Percentiles rank a stretch among this genome's conserved stretches.
These are phyloP conservation scores for Pipistrellus kuhlii DNA, from an alignment of 2,797 vertebrate genomes.

Conservation along the genomic window DNA sequence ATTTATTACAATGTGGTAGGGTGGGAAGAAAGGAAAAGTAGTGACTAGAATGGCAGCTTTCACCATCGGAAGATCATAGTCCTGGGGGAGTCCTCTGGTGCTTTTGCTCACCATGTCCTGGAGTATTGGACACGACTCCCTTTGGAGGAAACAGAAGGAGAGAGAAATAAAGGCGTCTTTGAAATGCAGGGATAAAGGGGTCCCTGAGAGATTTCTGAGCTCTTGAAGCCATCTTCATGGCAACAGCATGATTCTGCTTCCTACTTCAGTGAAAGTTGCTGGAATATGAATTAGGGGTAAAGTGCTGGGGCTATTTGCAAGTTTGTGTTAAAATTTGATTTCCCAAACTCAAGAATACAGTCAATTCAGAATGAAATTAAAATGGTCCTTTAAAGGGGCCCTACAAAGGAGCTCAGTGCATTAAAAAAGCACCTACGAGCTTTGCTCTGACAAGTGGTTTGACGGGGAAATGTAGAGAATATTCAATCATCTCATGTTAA, in stretches of 20 bases:
- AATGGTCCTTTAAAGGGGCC: slow-evolving; percentile 17
- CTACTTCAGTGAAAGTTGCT: slow-evolving; percentile 26
- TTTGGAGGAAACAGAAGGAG: slow-evolving; percentile 46
- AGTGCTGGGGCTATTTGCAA: slow-evolving; percentile 1
- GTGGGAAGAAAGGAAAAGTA: neutral
- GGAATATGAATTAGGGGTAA: slow-evolving; percentile 44
- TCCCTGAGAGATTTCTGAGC: slow-evolving; percentile 46
- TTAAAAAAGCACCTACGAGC: neutral
- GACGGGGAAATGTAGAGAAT: neutral
- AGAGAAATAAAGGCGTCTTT: slow-evolving; percentile 43
- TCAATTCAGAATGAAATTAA: slow-evolving; percentile 28
- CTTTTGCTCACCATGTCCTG: neutral
- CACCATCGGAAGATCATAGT: neutral
- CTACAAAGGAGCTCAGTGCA: neutral
- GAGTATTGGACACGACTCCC: neutral
- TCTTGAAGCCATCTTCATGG: slow-evolving; percentile 54
- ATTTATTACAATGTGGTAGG: neutral
- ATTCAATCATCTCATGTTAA: neutral
- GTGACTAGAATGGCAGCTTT: neutral
- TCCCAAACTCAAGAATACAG: slow-evolving; percentile 45
- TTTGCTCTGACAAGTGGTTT: neutral
- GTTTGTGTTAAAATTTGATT: slow-evolving; percentile 57
- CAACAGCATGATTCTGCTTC: slow-evolving; percentile 55
- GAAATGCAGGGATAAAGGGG: slow-evolving; percentile 44
- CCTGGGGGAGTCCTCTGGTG: neutral